Evolutionary conservation across 1,140 invertebrate genomes (phyloP).

Genomic region (Achatina immaculata): DNA sequence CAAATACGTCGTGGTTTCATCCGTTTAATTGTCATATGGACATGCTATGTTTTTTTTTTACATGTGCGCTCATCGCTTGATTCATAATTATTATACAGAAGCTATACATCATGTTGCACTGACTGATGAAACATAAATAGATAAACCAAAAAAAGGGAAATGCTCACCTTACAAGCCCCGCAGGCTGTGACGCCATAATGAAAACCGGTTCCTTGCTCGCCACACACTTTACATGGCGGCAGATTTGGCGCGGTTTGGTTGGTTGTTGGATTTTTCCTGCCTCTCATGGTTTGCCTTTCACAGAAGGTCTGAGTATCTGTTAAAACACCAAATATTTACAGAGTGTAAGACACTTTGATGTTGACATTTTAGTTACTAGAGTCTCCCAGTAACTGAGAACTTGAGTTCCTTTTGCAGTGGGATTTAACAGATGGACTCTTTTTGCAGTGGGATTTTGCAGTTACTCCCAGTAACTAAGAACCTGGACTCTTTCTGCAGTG

Average conservation of each 20-base stretch:
- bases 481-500: too few species aligned
- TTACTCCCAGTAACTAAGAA: too few species aligned
- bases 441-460: too few species aligned
- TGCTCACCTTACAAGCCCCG: conserved; percentile 72
- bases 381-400: too few species aligned
- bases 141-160: neutral
- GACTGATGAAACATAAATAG: neutral
- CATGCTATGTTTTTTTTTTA: neutral
- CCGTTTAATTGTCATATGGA: neutral
- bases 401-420: too few species aligned
- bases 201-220: conserved; percentile 71
- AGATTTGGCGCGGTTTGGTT: conserved; percentile 33
- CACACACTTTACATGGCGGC: conserved; percentile 71
- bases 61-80: neutral
- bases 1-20: neutral
- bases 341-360: too few species aligned
- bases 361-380: too few species aligned
- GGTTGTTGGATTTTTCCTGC: neutral
- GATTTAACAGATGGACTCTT: too few species aligned
- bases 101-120: neutral
- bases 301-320: too few species aligned
- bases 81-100: neutral
- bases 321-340: too few species aligned
- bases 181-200: conserved; percentile 74
- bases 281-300: neutral